These are phyloP conservation scores for Pegoplata infirma DNA, from an alignment of 2,888 invertebrate genomes.

Conservation along the genomic window DNA sequence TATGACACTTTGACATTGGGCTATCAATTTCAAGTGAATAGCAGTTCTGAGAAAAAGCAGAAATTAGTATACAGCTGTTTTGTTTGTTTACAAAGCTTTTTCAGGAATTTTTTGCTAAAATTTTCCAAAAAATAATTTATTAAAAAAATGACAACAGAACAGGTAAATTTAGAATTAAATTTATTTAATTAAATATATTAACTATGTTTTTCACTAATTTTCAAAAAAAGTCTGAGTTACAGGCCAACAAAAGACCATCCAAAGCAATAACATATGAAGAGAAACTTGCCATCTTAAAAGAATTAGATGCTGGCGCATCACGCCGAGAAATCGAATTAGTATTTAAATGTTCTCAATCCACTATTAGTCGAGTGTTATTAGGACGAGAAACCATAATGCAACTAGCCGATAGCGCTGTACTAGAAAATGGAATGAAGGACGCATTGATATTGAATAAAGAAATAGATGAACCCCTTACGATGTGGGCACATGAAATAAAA, in stretches of 20 bases:
- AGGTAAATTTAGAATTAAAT: slow-evolving; percentile 4
- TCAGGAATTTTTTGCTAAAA: background rate
- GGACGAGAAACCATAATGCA: slow-evolving; percentile 2
- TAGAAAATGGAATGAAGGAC: background rate
- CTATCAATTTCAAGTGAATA: slow-evolving; percentile 32
- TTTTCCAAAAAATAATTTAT: background rate
- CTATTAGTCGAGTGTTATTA: slow-evolving; percentile 10
- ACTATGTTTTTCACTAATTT: background rate
- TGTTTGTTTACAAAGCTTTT: slow-evolving; percentile 38
- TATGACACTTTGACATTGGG: background rate
- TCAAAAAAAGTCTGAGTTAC: background rate
- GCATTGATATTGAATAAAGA: slow-evolving; percentile 26
- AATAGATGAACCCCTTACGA: slow-evolving; percentile 33
- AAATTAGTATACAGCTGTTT: slow-evolving; percentile 40
- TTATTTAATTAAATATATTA: too few species aligned
- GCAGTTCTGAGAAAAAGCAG: slow-evolving; percentile 27
- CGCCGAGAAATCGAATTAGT: slow-evolving; percentile 21
- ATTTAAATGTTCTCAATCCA: slow-evolving; percentile 38
- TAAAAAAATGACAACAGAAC: slow-evolving; percentile 9
- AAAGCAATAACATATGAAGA: slow-evolving; percentile 34
- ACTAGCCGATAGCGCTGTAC: background rate
- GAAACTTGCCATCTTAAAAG: slow-evolving; percentile 34
- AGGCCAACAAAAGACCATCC: background rate
- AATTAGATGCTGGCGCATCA: slow-evolving; percentile 23
- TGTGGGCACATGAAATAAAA: slow-evolving; percentile 50